phyloP scores from a whole-genome alignment of 2,888 invertebrate species.

The Lasioglossum figueresi region DNA sequence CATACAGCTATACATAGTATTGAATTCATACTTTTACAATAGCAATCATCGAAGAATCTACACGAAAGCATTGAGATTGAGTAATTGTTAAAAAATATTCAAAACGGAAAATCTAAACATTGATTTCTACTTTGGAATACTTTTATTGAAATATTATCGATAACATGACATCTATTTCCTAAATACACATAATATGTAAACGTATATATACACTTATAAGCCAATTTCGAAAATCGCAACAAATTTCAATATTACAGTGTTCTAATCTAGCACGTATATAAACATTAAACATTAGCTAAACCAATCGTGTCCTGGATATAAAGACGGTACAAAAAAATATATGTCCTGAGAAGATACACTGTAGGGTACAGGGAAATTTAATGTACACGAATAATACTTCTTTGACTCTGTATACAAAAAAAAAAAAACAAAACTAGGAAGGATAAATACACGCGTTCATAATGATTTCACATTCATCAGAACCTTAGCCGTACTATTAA shows the following conservation, averaged over 20 bases:
- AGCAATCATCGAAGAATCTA: background rate
- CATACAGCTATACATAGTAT: background rate
- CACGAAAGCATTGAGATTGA: background rate
- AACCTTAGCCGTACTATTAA: conserved; percentile 17
- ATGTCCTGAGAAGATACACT: conserved; percentile 30
- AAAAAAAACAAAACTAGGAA: conserved; percentile 23
- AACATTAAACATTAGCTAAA: conserved; percentile 27
- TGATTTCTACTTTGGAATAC: conserved; percentile 20
- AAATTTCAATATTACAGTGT: conserved; percentile 33
- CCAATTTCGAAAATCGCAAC: conserved; percentile 40
- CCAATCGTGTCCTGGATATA: conserved; percentile 19
- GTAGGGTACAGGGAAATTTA: conserved; percentile 13
- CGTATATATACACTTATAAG: conserved; percentile 34
- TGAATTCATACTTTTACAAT: background rate
- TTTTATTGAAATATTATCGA: conserved; percentile 62
- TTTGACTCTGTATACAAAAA: conserved; percentile 5
- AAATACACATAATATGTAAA: conserved; percentile 36
- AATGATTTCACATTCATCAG: conserved; percentile 1
- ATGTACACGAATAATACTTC: conserved; percentile 34
- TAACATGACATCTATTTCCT: conserved; percentile 41
- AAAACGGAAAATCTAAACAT: conserved; percentile 19
- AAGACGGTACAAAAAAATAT: background rate
- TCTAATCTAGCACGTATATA: conserved; percentile 33
- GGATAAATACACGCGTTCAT: conserved; percentile 17
- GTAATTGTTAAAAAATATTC: background rate